These are phyloP conservation scores for Clupea harengus DNA, from an alignment of 2,113 vertebrate genomes.

Conservation along the genomic window DNA sequence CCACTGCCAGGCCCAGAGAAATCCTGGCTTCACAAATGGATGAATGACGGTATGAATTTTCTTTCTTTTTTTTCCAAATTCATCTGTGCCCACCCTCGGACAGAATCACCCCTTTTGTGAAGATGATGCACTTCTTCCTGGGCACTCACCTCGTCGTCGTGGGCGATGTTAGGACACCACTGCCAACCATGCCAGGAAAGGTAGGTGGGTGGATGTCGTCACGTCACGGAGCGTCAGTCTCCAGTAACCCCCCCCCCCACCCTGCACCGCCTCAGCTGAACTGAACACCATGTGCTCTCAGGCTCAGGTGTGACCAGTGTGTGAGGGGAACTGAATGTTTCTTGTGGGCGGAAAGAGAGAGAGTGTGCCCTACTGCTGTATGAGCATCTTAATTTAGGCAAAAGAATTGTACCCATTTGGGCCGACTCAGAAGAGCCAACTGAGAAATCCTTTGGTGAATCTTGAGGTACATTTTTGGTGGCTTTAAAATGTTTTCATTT, in stretches of 20 bases:
- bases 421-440: constrained; percentile 2
- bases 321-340: background rate
- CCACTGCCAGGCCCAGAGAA: background rate
- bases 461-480: background rate
- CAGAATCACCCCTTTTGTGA: background rate
- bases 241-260: background rate
- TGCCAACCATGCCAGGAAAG: constrained; percentile 14
- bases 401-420: background rate
- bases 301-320: background rate
- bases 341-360: background rate
- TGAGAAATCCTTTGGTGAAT: background rate
- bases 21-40: background rate
- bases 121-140: constrained; percentile 21
- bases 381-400: background rate
- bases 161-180: background rate
- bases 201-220: background rate
- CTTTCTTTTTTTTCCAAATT: background rate
- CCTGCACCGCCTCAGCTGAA: background rate
- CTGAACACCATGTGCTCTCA: background rate
- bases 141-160: background rate
- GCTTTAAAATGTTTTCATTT: background rate
- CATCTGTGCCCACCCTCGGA: constrained; percentile 12
- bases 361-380: background rate
- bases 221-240: background rate
- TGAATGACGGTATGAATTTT: constrained; percentile 9